Evolutionary conservation across 2,113 vertebrate genomes (phyloP).

Genomic region (Aptenodytes patagonicus): DNA sequence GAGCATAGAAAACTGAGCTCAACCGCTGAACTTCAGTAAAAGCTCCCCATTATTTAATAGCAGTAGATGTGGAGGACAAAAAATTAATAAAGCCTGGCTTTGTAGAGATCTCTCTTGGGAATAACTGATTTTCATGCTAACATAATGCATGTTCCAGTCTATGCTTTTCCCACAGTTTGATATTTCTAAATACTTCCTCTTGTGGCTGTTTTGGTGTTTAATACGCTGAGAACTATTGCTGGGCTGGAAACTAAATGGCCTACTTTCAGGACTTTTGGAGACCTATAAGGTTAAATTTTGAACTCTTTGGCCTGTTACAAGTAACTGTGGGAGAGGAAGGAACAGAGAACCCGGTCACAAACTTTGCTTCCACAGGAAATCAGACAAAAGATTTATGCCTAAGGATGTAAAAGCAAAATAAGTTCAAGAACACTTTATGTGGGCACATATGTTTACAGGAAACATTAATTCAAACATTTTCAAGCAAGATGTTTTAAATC

Average conservation of each 20-base stretch:
- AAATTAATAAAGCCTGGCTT: not conserved
- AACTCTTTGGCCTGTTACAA: not conserved
- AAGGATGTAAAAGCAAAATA: not conserved
- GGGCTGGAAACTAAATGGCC: not conserved
- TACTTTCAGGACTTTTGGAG: not conserved
- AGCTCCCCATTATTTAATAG: not conserved
- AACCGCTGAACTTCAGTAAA: not conserved
- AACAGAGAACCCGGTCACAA: not conserved
- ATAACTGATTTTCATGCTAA: not conserved
- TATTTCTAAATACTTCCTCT: constrained; percentile 8
- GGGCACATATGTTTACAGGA: not conserved
- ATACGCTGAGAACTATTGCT: not conserved
- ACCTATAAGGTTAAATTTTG: not conserved
- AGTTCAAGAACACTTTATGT: not conserved
- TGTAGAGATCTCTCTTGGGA: not conserved
- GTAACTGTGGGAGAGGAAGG: constrained; percentile 12
- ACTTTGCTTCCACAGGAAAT: constrained; percentile 17
- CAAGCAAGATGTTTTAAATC: not conserved
- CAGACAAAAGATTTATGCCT: not conserved
- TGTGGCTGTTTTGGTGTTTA: not conserved
- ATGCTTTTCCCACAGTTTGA: not conserved
- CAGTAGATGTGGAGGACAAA: not conserved
- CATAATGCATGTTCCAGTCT: not conserved
- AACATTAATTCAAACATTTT: not conserved
- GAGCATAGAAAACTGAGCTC: not conserved